Conservation (phyloP, 2,797 vertebrate genomes). For the Aselliscus stoliczkanus region DNA sequence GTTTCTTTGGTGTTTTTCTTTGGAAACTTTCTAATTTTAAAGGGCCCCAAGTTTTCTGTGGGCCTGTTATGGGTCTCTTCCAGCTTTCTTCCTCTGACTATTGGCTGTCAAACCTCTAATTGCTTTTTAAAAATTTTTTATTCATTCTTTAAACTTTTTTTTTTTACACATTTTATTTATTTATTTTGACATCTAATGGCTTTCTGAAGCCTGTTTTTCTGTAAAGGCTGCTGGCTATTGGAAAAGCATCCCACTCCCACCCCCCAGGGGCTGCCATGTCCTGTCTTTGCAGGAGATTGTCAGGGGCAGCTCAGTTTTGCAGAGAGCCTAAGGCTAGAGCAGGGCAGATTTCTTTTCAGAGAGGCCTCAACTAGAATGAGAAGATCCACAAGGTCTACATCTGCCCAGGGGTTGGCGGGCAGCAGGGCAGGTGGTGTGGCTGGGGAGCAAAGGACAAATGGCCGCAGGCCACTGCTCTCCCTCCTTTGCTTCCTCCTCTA, state of each 20-base stretch:
- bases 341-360: not conserved
- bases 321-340: not conserved
- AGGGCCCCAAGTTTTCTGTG: not conserved
- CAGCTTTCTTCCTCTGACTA: not conserved
- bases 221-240: not conserved
- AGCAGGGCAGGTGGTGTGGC: not conserved
- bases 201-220: slow-evolving; percentile 16
- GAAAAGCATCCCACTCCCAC: not conserved
- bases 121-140: not conserved
- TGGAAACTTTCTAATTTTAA: not conserved
- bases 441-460: not conserved
- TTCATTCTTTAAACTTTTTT: no score
- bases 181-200: not conserved
- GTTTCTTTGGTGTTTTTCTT: not conserved
- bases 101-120: not conserved
- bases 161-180: no score
- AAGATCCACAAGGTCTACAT: not conserved
- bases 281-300: not conserved
- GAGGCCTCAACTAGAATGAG: not conserved
- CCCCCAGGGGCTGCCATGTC: not conserved
- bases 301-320: not conserved
- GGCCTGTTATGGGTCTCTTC: not conserved
- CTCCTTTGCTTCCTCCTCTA: not conserved
- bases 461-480: not conserved
- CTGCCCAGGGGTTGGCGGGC: no score